Evolutionary conservation across 2,113 vertebrate species (phyloP).

Genomic region (Paracanthobrama guichenoti): DNA sequence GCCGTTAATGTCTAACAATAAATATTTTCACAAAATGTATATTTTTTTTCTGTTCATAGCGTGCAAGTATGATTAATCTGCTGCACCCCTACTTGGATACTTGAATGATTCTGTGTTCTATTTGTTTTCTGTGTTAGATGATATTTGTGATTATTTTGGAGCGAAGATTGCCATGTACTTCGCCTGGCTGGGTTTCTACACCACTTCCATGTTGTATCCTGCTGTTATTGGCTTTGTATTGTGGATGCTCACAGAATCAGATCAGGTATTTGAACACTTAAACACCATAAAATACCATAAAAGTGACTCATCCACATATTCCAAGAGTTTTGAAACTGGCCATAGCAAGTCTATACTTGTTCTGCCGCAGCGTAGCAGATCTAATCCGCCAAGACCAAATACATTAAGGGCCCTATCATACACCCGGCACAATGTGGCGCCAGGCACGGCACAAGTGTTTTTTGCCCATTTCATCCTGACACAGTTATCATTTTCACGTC

Average conservation of each 20-base stretch:
- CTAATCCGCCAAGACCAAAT: no score
- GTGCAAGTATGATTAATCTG: not conserved
- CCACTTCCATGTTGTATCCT: conserved; percentile 94
- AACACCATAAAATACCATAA: not conserved
- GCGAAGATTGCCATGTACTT: conserved; percentile 99
- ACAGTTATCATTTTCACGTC: no score
- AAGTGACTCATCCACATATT: not conserved
- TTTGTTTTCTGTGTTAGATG: conserved; percentile 74
- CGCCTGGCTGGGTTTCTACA: conserved; percentile 97
- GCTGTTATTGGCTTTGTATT: conserved; percentile 92
- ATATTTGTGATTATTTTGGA: conserved; percentile 96
- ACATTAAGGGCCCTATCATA: no score
- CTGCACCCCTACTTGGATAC: not conserved
- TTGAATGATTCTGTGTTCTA: not conserved
- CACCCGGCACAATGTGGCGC: no score
- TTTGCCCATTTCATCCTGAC: no score
- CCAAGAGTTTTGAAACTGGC: not conserved
- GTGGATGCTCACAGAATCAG: conserved; percentile 90
- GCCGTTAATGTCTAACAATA: not conserved
- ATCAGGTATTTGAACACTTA: conserved; percentile 80
- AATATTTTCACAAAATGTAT: not conserved
- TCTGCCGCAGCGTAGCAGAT: no score
- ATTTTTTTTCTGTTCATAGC: not conserved
- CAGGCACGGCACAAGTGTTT: no score
- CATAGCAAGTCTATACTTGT: no score